Percentiles rank a stretch among this genome's conserved stretches.
These are phyloP conservation scores for Nixonia krombeini DNA, from an alignment of 1,140 invertebrate species.

Conservation along the genomic window DNA sequence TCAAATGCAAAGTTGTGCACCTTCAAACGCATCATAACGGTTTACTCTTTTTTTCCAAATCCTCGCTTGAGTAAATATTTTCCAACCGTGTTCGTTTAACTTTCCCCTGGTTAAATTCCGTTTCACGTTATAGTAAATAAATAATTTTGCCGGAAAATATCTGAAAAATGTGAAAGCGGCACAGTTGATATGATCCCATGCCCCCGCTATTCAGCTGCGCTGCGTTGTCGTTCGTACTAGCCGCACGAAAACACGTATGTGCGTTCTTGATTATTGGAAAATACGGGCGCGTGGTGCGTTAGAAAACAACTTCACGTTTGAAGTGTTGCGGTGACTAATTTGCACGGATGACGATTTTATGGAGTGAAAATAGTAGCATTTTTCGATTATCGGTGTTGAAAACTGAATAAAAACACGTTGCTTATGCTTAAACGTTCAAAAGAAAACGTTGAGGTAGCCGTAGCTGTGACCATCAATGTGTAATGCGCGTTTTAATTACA, in stretches of 20 bases:
- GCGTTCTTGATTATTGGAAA: constrained; percentile 16
- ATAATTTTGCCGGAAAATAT: background rate
- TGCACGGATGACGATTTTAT: background rate
- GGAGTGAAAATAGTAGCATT: too few relatives aligned
- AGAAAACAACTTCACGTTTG: background rate
- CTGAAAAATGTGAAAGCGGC: constrained; percentile 11
- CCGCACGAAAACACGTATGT: constrained; percentile 8
- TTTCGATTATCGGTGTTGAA: too few relatives aligned
- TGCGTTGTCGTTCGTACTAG: too few relatives aligned
- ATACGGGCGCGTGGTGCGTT: background rate
- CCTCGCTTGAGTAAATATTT: too few relatives aligned
- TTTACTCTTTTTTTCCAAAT: too few relatives aligned
- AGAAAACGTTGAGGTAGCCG: too few relatives aligned
- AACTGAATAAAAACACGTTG: too few relatives aligned
- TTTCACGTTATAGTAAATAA: background rate
- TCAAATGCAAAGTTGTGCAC: background rate
- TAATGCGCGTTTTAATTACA: constrained; percentile 1
- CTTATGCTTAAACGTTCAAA: too few relatives aligned
- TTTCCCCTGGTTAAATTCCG: too few relatives aligned
- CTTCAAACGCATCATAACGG: background rate
- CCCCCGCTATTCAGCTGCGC: too few relatives aligned
- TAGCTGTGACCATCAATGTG: too few relatives aligned
- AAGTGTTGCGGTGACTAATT: background rate
- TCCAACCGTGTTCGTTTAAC: too few relatives aligned
- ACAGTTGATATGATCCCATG: constrained; percentile 2